Evolutionary conservation across 2,888 invertebrate species (phyloP), one percentile per base, ranked within the genome.

Genomic region (Calephelis perditalis): DNA sequence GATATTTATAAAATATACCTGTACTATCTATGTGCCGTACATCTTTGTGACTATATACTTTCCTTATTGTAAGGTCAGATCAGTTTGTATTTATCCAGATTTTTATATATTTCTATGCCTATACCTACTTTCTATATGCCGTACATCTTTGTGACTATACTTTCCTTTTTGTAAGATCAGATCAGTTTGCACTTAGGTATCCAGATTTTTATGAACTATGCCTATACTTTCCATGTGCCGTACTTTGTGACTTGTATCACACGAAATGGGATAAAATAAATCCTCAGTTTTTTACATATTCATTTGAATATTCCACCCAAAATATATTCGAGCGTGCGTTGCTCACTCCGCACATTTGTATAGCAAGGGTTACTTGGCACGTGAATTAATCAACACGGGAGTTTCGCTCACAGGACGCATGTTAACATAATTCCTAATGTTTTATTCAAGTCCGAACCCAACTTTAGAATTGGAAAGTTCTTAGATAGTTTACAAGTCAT

Each of bases 401-500:
- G 64, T 58, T 65, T 64, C 64, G 26, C 35, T 52, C 58, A 58
- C 60, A 65, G 62, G 63, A 59, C 64, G 60, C 60, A 62, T 65
- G 65, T 69, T 68, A 69, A 68, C 69, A 65, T 67, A 68, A 68
- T 67, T 65, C 63, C 65, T 67, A 54, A 68, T 68, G 68, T 67
- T 65, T 69, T 68, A 69, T 69, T 69, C 69, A 68, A 56, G 58
- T 52, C 63, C 58, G 60, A 46, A 60, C 60, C 63, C 63, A 58
- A 65, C 63, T 59, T 36, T 57, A 56, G 57, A 56, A 61, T 63
- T 65, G 63, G 52, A 62, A 61, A 62, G 56, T 60, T 55, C 43
- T 58, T 61, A 62, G 60, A 55, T 55, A 55, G 59, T 55, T 55
- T 37, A 55, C 45, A 26, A 11, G 35, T 45, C 54, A 55, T 55